These are phyloP conservation scores for Dryadula phaetusa DNA, from an alignment of 2,888 invertebrate genomes.

Conservation along the genomic window DNA sequence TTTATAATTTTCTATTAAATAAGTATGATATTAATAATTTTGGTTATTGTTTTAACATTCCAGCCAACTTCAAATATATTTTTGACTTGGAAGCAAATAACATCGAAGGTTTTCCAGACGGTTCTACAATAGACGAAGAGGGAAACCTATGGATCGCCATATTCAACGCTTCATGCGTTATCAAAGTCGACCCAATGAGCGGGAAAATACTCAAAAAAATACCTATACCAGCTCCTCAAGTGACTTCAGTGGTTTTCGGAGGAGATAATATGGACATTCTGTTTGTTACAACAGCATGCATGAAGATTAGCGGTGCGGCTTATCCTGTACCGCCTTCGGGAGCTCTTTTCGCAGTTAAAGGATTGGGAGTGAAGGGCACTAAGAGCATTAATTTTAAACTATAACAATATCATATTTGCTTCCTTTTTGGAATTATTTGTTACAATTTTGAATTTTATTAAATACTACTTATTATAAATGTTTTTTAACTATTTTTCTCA, in stretches of 20 bases:
- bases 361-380: slow-evolving; percentile 51
- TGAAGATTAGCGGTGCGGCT: slow-evolving; percentile 65
- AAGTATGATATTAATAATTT: background rate
- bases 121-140: slow-evolving; percentile 90
- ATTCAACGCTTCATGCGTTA: slow-evolving; percentile 85
- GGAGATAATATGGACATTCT: slow-evolving; percentile 87
- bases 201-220: slow-evolving; percentile 84
- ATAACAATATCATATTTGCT: background rate
- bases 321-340: slow-evolving; percentile 79
- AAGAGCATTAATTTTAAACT: slow-evolving; percentile 21
- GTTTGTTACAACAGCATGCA: slow-evolving; percentile 86
- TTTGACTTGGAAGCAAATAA: slow-evolving; percentile 83
- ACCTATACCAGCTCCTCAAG: slow-evolving; percentile 84
- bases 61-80: slow-evolving; percentile 85
- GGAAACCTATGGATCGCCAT: slow-evolving; percentile 91
- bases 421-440: background rate
- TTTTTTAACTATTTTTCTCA: background rate
- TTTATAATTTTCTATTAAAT: too few species aligned
- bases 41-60: slow-evolving; percentile 47
- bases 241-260: slow-evolving; percentile 90
- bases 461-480: background rate
- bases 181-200: slow-evolving; percentile 81
- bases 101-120: slow-evolving; percentile 84
- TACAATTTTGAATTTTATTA: background rate
- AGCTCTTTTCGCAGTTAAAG: slow-evolving; percentile 85